Conservation (phyloP, 2,888 invertebrate genomes). For the Parnassius glacialis region DNA sequence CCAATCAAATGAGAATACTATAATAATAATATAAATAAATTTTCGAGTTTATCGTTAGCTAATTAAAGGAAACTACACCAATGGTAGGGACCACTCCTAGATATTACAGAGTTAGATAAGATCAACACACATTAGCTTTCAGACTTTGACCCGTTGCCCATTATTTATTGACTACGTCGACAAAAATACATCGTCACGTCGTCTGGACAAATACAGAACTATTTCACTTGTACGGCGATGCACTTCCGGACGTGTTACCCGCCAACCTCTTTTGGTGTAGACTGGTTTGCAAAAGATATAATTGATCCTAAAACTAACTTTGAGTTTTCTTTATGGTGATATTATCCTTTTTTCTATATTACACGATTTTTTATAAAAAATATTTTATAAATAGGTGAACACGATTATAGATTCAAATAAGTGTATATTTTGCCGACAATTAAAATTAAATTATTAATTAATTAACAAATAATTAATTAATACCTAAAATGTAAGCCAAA, state of each 20-base stretch:
- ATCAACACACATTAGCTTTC: conserved; percentile 73
- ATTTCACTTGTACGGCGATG: conserved; percentile 16
- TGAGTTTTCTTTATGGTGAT: too few species aligned
- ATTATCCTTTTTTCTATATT: too few species aligned
- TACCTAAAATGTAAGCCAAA: too few species aligned
- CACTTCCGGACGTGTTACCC: conserved; percentile 4
- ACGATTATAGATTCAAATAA: too few species aligned
- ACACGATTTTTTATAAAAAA: too few species aligned
- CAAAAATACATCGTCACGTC: conserved; percentile 68
- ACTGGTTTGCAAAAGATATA: neutral
- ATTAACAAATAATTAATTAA: too few species aligned
- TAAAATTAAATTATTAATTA: too few species aligned
- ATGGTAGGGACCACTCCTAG: conserved; percentile 41
- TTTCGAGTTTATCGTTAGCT: conserved; percentile 2
- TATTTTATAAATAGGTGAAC: too few species aligned
- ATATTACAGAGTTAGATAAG: conserved; percentile 59
- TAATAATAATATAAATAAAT: neutral
- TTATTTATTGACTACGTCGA: conserved; percentile 68
- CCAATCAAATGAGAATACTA: too few species aligned
- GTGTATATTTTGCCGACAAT: too few species aligned
- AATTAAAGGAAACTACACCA: conserved; percentile 4
- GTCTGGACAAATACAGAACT: conserved; percentile 26
- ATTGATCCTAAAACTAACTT: too few species aligned
- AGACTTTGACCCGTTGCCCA: conserved; percentile 59
- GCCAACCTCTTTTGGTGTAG: conserved; percentile 6